Evolutionary conservation across 2,797 vertebrate species (phyloP).

Genomic region (Poecilia wingei): DNA sequence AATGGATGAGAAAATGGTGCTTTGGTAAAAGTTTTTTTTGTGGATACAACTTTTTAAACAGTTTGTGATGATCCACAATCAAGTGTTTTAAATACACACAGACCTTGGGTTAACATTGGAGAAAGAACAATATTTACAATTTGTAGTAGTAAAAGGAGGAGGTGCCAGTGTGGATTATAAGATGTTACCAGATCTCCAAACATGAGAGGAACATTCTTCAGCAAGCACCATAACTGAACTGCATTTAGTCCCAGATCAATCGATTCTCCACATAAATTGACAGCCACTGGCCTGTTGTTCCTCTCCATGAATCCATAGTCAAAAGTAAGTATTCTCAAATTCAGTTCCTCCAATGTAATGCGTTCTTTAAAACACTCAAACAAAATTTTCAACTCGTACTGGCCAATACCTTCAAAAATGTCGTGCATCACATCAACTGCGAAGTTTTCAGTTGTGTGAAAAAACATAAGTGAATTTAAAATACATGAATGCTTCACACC

Average conservation of each 20-base stretch:
- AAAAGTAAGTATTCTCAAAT: no score
- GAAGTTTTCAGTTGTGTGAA: conserved; percentile 3
- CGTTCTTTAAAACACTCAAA: no score
- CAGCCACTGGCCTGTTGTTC: conserved; percentile 16
- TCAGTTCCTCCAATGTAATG: no score
- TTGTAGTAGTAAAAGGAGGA: neutral
- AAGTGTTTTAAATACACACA: conserved; percentile 1
- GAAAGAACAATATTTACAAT: neutral
- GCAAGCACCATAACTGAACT: conserved; percentile 42
- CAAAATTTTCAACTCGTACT: no score
- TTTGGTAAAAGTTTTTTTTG: neutral
- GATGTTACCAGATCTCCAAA: conserved; percentile 46
- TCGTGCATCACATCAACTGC: conserved; percentile 10
- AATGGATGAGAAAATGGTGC: conserved; percentile 1
- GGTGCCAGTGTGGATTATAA: conserved; percentile 5
- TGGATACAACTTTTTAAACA: neutral
- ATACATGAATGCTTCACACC: conserved; percentile 18
- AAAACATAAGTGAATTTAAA: conserved; percentile 19
- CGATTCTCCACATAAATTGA: conserved; percentile 28
- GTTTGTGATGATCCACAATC: conserved; percentile 8
- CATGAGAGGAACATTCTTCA: conserved; percentile 28
- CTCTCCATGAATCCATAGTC: no score
- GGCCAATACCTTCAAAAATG: no score
- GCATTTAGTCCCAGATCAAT: conserved; percentile 47
- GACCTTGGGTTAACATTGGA: neutral